Evolutionary conservation across 2,888 invertebrate species (phyloP), one percentile per base, ranked within the genome.

Genomic region (Drosophila gaucha): DNA sequence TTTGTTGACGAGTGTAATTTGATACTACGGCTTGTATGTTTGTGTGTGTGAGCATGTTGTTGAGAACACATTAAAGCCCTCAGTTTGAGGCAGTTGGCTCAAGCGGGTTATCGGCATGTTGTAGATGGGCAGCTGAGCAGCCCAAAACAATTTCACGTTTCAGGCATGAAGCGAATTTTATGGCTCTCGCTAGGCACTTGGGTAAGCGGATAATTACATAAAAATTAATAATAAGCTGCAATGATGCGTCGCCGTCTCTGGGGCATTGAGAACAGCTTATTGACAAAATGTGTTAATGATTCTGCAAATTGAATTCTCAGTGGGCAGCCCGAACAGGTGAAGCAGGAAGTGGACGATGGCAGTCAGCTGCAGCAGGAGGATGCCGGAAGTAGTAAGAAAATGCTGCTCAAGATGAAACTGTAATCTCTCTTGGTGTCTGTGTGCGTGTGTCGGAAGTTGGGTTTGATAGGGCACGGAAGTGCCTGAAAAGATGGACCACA

Each of bases 211-310:
- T 82, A 82, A 82, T 82, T 82, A 82, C 80, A 84, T 80, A 80
- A 82, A 83, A 82, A 80, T 79, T 77, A 84, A 79, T 82, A 80
- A 84, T 84, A 82, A 77, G 80, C 80, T 75, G 62, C 65, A 66
- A 78, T 68, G 83, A 70, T 58, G 55, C 46, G 41, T 46, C 59
- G 33, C 9, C 31, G 31, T 62, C 60, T 72, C 57, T 55, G 51
- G 79, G 68, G 80, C 64, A 72, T 75, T 70, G 80, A 62, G 67
- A 82, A 78, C 57, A 78, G 82, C 77, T 84, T 82, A 82, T 80
- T 80, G 80, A 62, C 66, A 80, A 79, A 82, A 80, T 84, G 82
- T 84, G 84, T 84, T 82, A 82, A 82, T 79, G 80, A 82, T 80
- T 74, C 69, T 60, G 67, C 73, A 80, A 82, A 82, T 82, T 82